These are phyloP conservation scores for Danio albolineatus DNA, from an alignment of 2,797 vertebrate genomes.

Conservation along the genomic window DNA sequence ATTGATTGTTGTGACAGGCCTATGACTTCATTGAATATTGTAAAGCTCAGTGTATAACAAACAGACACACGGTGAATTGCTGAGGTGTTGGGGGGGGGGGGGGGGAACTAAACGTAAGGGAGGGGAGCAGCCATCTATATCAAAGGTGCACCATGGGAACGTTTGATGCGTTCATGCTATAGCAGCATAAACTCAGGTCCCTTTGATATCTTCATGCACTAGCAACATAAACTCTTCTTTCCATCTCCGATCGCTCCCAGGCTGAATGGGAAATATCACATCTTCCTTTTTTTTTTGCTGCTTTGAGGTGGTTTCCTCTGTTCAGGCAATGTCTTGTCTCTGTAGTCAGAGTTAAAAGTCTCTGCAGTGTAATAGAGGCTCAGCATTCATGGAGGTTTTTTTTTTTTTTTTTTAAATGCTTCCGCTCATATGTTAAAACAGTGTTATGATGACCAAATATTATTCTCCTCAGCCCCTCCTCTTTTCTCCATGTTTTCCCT, in stretches of 20 bases:
- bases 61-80: neutral
- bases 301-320: constrained; percentile 35
- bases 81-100: neutral
- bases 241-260: constrained; percentile 30
- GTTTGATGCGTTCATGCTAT: constrained; percentile 6
- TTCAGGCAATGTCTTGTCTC: neutral
- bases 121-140: constrained; percentile 8
- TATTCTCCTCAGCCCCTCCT: neutral
- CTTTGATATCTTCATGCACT: constrained; percentile 30
- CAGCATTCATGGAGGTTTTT: neutral
- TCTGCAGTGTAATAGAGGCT: constrained; percentile 6
- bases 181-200: constrained; percentile 19
- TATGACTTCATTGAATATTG: neutral
- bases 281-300: constrained; percentile 14
- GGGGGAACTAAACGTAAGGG: neutral
- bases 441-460: constrained; percentile 15
- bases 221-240: constrained; percentile 24
- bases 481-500: constrained; percentile 7
- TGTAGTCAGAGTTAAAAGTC: constrained; percentile 10
- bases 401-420: neutral
- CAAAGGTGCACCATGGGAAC: neutral
- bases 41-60: neutral
- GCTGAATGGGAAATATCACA: neutral
- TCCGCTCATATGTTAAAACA: neutral
- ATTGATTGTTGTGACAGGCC: too few species aligned